phyloP scores from a whole-genome alignment of 2,888 invertebrate genomes.

The Himalopsyche tibetana region DNA sequence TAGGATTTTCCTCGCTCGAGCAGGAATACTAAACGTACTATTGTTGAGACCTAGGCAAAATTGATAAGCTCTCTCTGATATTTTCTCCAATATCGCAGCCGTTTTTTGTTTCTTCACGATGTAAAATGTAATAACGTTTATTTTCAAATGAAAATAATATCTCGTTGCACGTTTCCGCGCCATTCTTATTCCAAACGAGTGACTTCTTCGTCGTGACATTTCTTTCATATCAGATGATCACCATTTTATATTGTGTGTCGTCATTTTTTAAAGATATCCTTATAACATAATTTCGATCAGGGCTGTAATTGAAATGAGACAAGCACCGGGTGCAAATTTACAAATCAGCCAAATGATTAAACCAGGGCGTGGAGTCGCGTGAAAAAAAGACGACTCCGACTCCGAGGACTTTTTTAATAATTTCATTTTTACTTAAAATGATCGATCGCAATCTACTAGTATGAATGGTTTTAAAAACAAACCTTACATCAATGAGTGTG shows the following conservation, averaged over 20 bases:
- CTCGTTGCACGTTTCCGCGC: not conserved
- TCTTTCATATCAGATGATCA: slow-evolving; percentile 5
- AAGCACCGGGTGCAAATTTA: no score
- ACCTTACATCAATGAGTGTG: no score
- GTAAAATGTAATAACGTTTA: not conserved
- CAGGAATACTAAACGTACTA: not conserved
- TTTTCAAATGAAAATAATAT: not conserved
- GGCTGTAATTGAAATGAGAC: not conserved
- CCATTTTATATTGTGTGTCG: not conserved
- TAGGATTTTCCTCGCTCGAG: not conserved
- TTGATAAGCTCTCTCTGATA: not conserved
- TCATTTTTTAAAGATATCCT: slow-evolving; percentile 10
- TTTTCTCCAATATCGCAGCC: not conserved
- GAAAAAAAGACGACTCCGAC: no score
- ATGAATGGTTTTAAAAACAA: no score
- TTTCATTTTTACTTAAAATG: no score
- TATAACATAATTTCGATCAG: not conserved
- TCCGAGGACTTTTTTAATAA: no score
- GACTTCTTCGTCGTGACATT: not conserved
- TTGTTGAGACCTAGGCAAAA: not conserved
- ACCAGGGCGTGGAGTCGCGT: no score
- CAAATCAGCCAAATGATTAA: no score
- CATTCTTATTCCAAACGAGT: slow-evolving; percentile 20
- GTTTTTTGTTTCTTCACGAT: not conserved
- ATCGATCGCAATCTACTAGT: no score